A percentile compares a stretch with the other conserved stretches of the same genome.
Evolutionary conservation across 2,888 invertebrate genomes (phyloP).

Genomic region (Trissolcus japonicus): DNA sequence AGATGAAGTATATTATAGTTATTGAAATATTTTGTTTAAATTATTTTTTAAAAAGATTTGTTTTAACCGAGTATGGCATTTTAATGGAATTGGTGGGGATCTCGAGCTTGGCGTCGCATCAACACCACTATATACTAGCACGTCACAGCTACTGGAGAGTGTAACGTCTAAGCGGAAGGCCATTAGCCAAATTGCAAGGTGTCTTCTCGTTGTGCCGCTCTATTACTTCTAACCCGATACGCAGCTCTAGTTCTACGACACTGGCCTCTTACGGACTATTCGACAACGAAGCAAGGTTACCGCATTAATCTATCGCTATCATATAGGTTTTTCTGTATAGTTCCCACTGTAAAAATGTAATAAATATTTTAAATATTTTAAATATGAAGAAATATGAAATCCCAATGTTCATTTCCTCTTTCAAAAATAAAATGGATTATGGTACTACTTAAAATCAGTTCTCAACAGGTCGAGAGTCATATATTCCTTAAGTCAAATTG

Average conservation of each 20-base stretch:
- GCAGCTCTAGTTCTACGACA: conserved; percentile 50
- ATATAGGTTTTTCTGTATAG: no score
- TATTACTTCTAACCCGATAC: conserved; percentile 68
- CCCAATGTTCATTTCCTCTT: no score
- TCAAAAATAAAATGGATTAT: no score
- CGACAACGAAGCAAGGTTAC: conserved; percentile 47
- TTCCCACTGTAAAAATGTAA: no score
- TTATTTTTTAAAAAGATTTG: neutral
- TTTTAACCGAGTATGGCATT: neutral
- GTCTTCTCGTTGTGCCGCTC: conserved; percentile 72
- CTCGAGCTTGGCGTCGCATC: conserved; percentile 29
- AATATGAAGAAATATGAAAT: no score
- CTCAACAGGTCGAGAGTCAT: no score
- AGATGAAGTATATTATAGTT: no score
- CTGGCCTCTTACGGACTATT: conserved; percentile 55
- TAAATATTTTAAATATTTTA: no score
- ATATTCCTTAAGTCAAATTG: no score
- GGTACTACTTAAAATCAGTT: no score
- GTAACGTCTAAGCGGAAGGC: conserved; percentile 65
- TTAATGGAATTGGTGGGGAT: conserved; percentile 23
- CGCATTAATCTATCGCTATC: conserved; percentile 55
- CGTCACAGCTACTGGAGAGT: conserved; percentile 57
- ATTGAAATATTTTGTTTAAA: neutral
- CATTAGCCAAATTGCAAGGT: conserved; percentile 73
- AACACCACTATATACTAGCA: conserved; percentile 29